A percentile compares a stretch with the other conserved stretches of the same genome.
Evolutionary conservation across 1,140 invertebrate species (phyloP).

Genomic region (Aphaenogaster ashmeadi): DNA sequence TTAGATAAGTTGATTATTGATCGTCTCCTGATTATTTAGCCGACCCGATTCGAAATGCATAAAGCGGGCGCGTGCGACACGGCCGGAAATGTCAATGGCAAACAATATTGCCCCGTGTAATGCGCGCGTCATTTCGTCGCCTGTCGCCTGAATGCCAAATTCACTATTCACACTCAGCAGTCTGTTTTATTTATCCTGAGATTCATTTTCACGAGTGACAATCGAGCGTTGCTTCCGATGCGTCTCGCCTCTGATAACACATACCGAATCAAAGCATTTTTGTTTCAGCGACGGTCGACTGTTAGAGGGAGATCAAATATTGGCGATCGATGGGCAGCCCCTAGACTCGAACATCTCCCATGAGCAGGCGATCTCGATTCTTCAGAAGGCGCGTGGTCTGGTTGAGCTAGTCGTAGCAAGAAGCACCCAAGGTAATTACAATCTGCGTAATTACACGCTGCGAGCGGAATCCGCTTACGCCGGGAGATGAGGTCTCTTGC

Average conservation of each 20-base stretch:
- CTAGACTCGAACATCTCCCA: constrained; percentile 95
- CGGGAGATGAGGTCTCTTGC: background rate
- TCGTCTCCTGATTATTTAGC: constrained; percentile 49
- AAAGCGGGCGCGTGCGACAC: constrained; percentile 12
- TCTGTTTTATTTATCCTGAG: constrained; percentile 18
- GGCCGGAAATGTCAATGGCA: constrained; percentile 47
- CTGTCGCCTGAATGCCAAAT: constrained; percentile 24
- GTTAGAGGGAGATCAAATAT: constrained; percentile 95
- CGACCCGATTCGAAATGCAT: constrained; percentile 44
- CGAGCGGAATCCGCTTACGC: constrained; percentile 11
- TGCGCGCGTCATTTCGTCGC: constrained; percentile 35
- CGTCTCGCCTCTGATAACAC: background rate
- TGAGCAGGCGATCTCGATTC: constrained; percentile 94
- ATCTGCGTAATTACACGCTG: constrained; percentile 3
- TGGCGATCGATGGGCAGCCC: constrained; percentile 95
- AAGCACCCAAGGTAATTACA: constrained; percentile 85
- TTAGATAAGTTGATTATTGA: constrained; percentile 57
- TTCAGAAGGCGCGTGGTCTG: constrained; percentile 93
- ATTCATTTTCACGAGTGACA: constrained; percentile 8
- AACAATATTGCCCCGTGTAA: constrained; percentile 28
- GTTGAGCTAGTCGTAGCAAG: constrained; percentile 92
- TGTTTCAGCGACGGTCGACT: constrained; percentile 92
- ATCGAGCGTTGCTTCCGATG: background rate
- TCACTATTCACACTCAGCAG: constrained; percentile 13
- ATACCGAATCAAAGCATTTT: constrained; percentile 47